Percentiles rank a stretch among this genome's conserved stretches.
Conservation (phyloP, 2,113 vertebrate genomes). For the Sprattus sprattus region DNA sequence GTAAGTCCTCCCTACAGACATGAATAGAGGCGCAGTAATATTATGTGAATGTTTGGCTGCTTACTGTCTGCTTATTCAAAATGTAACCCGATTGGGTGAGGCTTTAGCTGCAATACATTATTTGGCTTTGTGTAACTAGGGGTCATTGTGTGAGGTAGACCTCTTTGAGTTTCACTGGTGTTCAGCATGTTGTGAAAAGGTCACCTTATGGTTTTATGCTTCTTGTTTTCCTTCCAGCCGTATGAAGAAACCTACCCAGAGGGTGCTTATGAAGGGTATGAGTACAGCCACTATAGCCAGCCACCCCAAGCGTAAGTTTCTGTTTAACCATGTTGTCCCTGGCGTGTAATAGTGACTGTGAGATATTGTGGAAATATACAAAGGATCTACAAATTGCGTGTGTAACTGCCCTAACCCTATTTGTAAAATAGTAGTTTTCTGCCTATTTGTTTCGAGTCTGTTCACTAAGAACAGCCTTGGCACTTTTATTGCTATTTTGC, state of each 20-base stretch:
- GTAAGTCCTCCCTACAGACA: constrained; percentile 65
- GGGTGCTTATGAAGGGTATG: constrained; percentile 87
- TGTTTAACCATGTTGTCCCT: not conserved
- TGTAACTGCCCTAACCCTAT: no score
- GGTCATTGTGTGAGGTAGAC: not conserved
- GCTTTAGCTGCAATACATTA: not conserved
- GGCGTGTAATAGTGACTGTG: not conserved
- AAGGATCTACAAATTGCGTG: no score
- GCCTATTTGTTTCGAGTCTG: no score
- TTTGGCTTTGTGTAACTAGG: not conserved
- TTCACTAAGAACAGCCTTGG: no score
- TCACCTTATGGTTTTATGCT: not conserved
- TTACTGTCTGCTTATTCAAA: no score
- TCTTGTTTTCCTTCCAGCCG: constrained; percentile 62
- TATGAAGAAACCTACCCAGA: constrained; percentile 91
- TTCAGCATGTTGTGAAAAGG: not conserved
- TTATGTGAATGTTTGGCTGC: no score
- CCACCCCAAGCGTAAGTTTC: constrained; percentile 85
- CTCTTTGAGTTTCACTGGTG: no score
- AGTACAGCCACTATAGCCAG: constrained; percentile 86
- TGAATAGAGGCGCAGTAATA: not conserved
- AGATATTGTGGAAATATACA: no score
- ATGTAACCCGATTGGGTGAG: no score
- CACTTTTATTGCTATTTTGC: no score
- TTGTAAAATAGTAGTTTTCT: no score